Percentiles rank a stretch among this genome's conserved stretches.
phyloP scores from a whole-genome alignment of 2,113 vertebrate species.

The Hippolais icterina region DNA sequence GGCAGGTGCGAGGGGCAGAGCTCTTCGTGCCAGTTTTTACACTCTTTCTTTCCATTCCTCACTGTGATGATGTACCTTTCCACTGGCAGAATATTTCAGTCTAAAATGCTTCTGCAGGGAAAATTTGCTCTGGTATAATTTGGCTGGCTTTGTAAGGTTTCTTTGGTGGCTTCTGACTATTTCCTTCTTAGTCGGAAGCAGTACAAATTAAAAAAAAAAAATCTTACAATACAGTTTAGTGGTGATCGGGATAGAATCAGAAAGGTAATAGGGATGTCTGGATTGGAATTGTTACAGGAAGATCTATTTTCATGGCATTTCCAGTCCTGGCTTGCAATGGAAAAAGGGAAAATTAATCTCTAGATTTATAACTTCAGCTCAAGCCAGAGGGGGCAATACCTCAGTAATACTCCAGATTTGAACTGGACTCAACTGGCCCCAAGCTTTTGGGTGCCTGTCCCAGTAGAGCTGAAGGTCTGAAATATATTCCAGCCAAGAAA shows the following conservation, averaged over 20 bases:
- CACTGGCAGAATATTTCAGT: background rate
- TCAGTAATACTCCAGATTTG: background rate
- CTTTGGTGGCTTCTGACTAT: background rate
- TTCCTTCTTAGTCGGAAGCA: background rate
- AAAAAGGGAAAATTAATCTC: background rate
- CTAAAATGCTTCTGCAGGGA: background rate
- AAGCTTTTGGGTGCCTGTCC: background rate
- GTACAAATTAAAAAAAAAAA: background rate
- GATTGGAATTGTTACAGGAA: background rate
- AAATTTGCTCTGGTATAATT: background rate
- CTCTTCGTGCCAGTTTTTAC: background rate
- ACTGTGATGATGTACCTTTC: background rate
- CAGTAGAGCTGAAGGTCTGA: background rate
- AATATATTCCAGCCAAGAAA: background rate
- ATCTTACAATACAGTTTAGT: background rate
- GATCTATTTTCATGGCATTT: background rate
- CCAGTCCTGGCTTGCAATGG: background rate
- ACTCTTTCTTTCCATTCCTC: background rate
- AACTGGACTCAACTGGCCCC: background rate
- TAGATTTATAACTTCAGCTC: background rate
- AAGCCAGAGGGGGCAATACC: background rate
- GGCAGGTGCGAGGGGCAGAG: background rate
- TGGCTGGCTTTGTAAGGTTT: background rate
- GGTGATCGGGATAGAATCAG: background rate
- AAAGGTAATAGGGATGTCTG: background rate